These are phyloP conservation scores for Catalaphyllia jardinei DNA, from an alignment of 64 coral and sea anemone species.

Conservation along the genomic window DNA sequence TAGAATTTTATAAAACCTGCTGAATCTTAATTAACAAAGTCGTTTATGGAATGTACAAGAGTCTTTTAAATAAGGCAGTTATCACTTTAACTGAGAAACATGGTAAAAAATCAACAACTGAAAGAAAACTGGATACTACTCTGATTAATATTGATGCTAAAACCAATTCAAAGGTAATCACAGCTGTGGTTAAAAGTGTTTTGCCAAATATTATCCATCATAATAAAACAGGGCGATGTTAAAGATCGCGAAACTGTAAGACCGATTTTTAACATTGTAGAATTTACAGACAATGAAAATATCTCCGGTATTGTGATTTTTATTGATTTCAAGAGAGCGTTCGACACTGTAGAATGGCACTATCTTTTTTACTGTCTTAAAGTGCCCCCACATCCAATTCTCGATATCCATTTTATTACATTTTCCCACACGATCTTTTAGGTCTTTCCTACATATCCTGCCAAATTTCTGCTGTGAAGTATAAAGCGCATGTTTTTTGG, in stretches of 20 bases:
- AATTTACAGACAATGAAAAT: constrained; percentile 4
- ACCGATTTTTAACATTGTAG: background rate
- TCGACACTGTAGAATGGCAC: constrained; percentile 14
- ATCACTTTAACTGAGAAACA: background rate
- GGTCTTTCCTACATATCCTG: too few relatives aligned
- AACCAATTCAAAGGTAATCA: constrained; percentile 26
- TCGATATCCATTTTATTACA: too few relatives aligned
- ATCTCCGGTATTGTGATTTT: constrained; percentile 11
- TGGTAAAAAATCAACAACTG: background rate
- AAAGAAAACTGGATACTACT: constrained; percentile 45
- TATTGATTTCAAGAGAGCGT: constrained; percentile 25
- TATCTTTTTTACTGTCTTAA: too few relatives aligned
- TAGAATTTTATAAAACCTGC: background rate
- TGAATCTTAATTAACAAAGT: background rate
- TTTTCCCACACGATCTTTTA: too few relatives aligned
- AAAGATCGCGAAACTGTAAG: constrained; percentile 7
- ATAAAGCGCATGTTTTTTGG: too few relatives aligned
- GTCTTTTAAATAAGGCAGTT: background rate
- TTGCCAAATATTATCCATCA: too few relatives aligned
- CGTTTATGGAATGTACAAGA: background rate
- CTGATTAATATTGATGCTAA: constrained; percentile 36
- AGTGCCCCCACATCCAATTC: too few relatives aligned
- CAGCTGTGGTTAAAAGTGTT: too few relatives aligned
- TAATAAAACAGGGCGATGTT: too few relatives aligned
- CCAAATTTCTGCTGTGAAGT: too few relatives aligned